Evolutionary conservation across 2,888 invertebrate species (phyloP).

Genomic region (Bellardia pandia): DNA sequence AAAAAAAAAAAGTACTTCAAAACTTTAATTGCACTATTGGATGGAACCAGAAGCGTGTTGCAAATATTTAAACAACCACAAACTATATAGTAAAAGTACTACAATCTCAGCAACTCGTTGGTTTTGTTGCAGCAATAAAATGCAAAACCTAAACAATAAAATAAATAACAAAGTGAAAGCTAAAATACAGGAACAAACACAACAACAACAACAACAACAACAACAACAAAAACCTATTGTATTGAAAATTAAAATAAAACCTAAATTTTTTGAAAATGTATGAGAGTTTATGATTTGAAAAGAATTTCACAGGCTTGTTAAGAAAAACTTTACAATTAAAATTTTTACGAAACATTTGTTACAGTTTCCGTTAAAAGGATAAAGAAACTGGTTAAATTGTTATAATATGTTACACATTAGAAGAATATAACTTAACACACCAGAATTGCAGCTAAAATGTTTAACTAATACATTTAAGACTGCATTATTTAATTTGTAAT

Average conservation of each 20-base stretch:
- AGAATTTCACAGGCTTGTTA: neutral
- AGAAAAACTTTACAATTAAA: neutral
- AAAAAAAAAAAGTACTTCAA: conserved; percentile 43
- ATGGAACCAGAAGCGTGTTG: conserved; percentile 36
- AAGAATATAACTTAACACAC: no score
- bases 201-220: no score
- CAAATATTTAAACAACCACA: conserved; percentile 54
- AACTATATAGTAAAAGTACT: neutral
- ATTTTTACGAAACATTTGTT: no score
- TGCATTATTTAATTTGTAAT: neutral
- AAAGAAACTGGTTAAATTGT: no score
- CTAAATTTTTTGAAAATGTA: neutral
- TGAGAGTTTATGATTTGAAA: neutral
- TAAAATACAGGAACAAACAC: neutral
- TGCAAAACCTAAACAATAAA: conserved; percentile 45
- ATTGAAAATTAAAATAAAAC: neutral
- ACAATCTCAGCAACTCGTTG: conserved; percentile 32
- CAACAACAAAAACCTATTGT: neutral
- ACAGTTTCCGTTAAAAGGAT: no score
- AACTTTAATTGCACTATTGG: conserved; percentile 62
- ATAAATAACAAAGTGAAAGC: conserved; percentile 16
- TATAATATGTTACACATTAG: no score
- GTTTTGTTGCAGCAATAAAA: conserved; percentile 38
- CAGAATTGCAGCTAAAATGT: neutral
- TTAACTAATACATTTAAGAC: neutral